phyloP scores from a whole-genome alignment of 2,888 invertebrate species.

The Leptinotarsa peninsularis region DNA sequence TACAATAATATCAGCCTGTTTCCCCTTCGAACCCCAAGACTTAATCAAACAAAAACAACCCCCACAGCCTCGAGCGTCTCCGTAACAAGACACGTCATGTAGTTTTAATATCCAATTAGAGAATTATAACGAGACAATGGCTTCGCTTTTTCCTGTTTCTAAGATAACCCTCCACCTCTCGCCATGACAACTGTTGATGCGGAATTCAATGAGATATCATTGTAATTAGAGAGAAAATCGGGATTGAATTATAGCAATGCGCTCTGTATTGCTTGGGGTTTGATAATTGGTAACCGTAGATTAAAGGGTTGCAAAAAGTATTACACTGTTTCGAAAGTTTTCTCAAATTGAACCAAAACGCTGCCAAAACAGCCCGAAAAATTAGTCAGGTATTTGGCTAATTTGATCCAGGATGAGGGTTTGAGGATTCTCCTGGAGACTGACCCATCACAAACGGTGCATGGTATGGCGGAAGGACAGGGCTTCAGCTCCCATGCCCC shows the following conservation, averaged over 20 bases:
- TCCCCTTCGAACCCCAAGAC: not conserved
- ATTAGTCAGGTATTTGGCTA: no score
- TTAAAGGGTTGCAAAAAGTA: not conserved
- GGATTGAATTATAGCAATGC: not conserved
- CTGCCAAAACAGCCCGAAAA: no score
- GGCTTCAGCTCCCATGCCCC: no score
- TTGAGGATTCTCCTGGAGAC: no score
- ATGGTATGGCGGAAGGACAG: no score
- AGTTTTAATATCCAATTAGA: conserved; percentile 11
- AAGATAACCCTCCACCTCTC: not conserved
- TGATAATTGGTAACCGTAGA: not conserved
- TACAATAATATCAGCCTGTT: not conserved
- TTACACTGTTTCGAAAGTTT: no score
- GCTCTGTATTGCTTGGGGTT: not conserved
- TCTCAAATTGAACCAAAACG: no score
- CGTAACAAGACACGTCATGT: not conserved
- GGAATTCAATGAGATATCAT: not conserved
- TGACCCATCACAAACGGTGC: no score
- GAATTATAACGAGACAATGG: conserved; percentile 6
- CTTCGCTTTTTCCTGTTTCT: not conserved
- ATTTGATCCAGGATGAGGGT: no score
- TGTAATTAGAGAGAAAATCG: not conserved
- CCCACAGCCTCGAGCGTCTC: not conserved
- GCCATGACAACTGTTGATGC: not conserved
- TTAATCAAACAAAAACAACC: conserved; percentile 9